These are phyloP conservation scores for Gambelia wislizenii DNA, from an alignment of 2,797 vertebrate species.

Conservation along the genomic window DNA sequence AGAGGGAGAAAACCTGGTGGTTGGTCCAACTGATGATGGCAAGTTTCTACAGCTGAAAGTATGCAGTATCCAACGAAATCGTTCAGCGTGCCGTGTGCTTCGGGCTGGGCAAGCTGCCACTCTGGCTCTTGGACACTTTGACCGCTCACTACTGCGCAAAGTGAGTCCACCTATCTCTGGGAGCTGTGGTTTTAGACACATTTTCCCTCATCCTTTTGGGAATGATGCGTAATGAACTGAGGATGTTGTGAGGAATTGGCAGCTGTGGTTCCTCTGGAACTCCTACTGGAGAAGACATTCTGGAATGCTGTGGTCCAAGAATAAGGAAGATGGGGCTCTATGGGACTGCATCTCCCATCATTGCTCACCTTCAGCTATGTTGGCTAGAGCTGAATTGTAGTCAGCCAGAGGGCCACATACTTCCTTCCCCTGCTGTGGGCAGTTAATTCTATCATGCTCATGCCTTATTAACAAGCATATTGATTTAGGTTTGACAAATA, in stretches of 20 bases:
- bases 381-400: background rate
- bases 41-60: slow-evolving; percentile 91
- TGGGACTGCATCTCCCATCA: background rate
- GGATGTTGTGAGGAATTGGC: background rate
- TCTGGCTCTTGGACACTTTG: slow-evolving; percentile 91
- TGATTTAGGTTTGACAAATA: background rate
- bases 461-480: background rate
- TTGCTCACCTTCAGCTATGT: background rate
- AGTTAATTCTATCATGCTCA: background rate
- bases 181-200: background rate
- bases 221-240: background rate
- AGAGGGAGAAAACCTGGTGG: slow-evolving; percentile 94
- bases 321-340: background rate
- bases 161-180: slow-evolving; percentile 73
- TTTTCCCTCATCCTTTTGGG: background rate
- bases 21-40: slow-evolving; percentile 93
- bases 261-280: slow-evolving; percentile 4
- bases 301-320: background rate
- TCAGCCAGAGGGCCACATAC: background rate
- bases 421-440: background rate
- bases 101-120: slow-evolving; percentile 96
- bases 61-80: slow-evolving; percentile 97
- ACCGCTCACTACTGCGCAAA: slow-evolving; percentile 94
- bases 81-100: slow-evolving; percentile 93
- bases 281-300: background rate